Evolutionary conservation across 2,888 invertebrate species (phyloP).

Genomic region (Chrysina gloriosa): DNA sequence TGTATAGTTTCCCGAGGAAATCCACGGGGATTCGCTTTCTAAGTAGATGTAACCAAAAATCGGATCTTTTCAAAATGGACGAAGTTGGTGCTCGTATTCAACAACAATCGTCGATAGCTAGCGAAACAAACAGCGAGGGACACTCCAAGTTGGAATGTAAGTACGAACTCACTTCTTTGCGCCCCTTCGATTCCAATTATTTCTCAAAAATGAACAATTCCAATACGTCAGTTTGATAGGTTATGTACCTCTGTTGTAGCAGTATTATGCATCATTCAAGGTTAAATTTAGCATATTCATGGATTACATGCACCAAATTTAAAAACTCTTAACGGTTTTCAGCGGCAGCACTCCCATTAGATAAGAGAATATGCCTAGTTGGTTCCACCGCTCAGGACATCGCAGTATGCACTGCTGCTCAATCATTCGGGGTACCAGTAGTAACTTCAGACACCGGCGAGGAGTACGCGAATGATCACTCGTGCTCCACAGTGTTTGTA

Average conservation of each 20-base stretch:
- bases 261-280: slow-evolving; percentile 33
- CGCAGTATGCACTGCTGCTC: slow-evolving; percentile 69
- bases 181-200: background rate
- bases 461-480: slow-evolving; percentile 70
- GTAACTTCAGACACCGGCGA: slow-evolving; percentile 72
- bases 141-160: slow-evolving; percentile 59
- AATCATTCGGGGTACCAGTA: slow-evolving; percentile 73
- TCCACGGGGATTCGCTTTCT: slow-evolving; percentile 45
- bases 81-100: slow-evolving; percentile 62
- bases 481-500: slow-evolving; percentile 77
- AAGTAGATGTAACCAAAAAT: slow-evolving; percentile 52
- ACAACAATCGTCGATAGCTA: slow-evolving; percentile 63
- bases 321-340: slow-evolving; percentile 35
- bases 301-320: slow-evolving; percentile 42
- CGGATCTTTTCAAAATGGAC: slow-evolving; percentile 63
- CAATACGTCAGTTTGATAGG: slow-evolving; percentile 44
- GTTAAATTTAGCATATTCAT: slow-evolving; percentile 35
- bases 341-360: slow-evolving; percentile 63
- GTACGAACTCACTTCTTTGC: slow-evolving; percentile 40
- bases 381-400: slow-evolving; percentile 70
- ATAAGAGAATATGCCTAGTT: slow-evolving; percentile 74
- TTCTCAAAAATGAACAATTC: slow-evolving; percentile 7
- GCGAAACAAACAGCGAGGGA: slow-evolving; percentile 63
- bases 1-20: background rate
- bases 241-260: slow-evolving; percentile 45